Evolutionary conservation across 2,888 invertebrate genomes (phyloP).

Genomic region (Lasioglossum villosulum): DNA sequence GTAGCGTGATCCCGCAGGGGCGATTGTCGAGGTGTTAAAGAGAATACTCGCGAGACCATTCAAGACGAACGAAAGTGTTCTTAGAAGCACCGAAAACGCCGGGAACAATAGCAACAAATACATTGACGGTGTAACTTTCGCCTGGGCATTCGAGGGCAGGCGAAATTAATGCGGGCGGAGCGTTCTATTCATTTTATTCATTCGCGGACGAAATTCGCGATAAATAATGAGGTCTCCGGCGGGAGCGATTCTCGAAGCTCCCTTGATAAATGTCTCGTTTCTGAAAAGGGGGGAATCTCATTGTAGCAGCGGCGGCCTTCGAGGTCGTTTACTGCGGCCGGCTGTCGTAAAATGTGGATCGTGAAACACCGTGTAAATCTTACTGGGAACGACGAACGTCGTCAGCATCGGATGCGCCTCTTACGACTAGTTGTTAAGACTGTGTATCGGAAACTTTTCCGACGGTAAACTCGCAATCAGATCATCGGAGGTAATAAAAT

Average conservation of each 20-base stretch:
- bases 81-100: neutral
- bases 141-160: neutral
- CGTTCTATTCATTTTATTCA: constrained; percentile 7
- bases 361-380: constrained; percentile 45
- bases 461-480: neutral
- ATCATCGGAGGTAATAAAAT: constrained; percentile 14
- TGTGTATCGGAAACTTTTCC: constrained; percentile 9
- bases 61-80: neutral
- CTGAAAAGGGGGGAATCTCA: constrained; percentile 37
- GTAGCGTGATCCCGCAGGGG: neutral
- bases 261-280: constrained; percentile 44
- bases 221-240: constrained; percentile 40
- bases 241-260: constrained; percentile 47
- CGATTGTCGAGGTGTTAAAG: neutral
- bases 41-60: neutral
- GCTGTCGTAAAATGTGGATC: constrained; percentile 48
- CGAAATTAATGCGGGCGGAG: neutral
- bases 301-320: constrained; percentile 17
- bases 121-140: constrained; percentile 5
- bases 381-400: constrained; percentile 37
- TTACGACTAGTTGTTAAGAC: constrained; percentile 18
- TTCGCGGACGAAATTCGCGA: constrained; percentile 7
- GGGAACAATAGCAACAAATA: constrained; percentile 11
- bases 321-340: constrained; percentile 43
- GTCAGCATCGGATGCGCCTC: constrained; percentile 31